Base-by-base conservation (phyloP, 2,888 invertebrate species). In the Hylaea fasciaria region DNA sequence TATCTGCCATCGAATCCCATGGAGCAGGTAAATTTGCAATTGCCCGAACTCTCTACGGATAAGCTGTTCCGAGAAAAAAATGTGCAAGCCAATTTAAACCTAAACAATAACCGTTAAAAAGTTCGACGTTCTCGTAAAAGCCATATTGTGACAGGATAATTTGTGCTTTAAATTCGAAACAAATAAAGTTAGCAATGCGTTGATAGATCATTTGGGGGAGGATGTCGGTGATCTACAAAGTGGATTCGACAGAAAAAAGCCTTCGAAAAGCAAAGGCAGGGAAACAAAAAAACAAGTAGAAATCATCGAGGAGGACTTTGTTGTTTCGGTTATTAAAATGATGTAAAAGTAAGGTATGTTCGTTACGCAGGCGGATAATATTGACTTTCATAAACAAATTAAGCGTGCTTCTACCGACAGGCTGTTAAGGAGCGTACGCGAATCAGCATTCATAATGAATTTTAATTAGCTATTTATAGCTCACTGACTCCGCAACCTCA, bases 1-100 rank as follows among this genome's bases (percentile, higher is more conserved):
- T 68, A 71, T 73, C 75, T 73, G 74, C 79, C 75, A 77, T 78
- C 77, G 76, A 73, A 78, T 78, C 74, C 72, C 71, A 66, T 65
- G 62, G 70, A 76, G 81, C 87, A 87, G 87, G 88, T 87, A 88
- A 84, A 82, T 83, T 85, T 79, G 83, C 84, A 80, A 83, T 79
- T 78, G 79, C 73, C 81, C 73, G 66, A 79, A 77, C 76, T 76
- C 72, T 76, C 74, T 74, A 73, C 69, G 71, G 68, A 70, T 69
- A 74, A 76, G 69, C 73, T 71, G 72, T 72, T 68, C 65, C 28
- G 43, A 64, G 68, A 69, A 71, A 65, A 71, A 77, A 77, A 76
- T 72, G 66, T 73, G 72, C 74, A 76, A 73, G 66, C 74, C 64
- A 81, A 74, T 76, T 73, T 77, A 69, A 73, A 74, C 74, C 77